Evolutionary conservation across 2,888 invertebrate species (phyloP), one percentile per base, ranked within the genome.

Genomic region (Dolichopus griseipennis): DNA sequence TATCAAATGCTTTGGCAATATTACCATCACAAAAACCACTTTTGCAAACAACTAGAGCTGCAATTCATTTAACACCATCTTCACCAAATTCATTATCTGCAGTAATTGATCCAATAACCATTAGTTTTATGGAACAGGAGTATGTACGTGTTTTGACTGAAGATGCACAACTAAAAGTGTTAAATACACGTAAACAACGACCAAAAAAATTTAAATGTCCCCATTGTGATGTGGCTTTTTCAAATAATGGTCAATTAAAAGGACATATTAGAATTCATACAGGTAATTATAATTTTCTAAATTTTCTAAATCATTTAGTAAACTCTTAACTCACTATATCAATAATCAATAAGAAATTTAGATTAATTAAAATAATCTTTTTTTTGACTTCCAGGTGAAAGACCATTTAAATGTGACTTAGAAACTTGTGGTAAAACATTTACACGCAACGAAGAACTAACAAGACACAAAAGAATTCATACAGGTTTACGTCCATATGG

Each of bases 171-270:
- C 83, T 87, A 0, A 89, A 89, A 75, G 80, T 88, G 0, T 73
- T 88, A 5, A 88, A 87, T 74, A 83, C 88, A 0, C 84, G 89
- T 72, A 92, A 93, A 75, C 88, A 92, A 73, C 84, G 94, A 1
- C 95, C 95, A 1, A 93, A 94, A 81, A 93, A 93, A 76, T 96
- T 95, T 81, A 89, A 92, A 73, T 96, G 97, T 76, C 90, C 92
- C 0, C 90, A 93, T 75, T 95, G 95, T 77, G 87, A 92, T 73
- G 92, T 93, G 0, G 93, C 92, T 0, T 95, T 95, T 79, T 93
- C 93, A n/a, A 95, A 95, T 79, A 95, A 94, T 79, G 95, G 95
- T 0, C 95, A 95, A 75, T 83, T 95, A 0, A 93, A 92, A 78
- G 95, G 95, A 20, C 95, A 95, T 77, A 87, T 93, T n/a, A 83